These are phyloP conservation scores for Prietella phreatophila DNA, from an alignment of 2,113 vertebrate genomes.

Conservation along the genomic window DNA sequence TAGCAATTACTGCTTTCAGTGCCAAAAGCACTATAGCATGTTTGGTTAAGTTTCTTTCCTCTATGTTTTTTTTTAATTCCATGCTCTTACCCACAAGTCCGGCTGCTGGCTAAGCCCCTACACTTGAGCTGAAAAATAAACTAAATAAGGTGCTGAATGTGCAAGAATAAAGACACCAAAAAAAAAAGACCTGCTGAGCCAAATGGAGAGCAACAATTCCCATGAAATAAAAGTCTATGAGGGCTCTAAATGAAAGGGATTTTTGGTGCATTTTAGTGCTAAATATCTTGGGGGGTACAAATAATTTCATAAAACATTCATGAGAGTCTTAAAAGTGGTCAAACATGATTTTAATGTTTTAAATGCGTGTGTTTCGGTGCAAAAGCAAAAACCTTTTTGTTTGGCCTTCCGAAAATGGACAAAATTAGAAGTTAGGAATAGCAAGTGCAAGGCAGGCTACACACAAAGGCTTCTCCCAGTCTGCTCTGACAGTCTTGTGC, in stretches of 20 bases:
- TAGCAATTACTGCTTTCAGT: background rate
- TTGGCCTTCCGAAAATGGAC: too few species aligned
- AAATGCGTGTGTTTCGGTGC: too few species aligned
- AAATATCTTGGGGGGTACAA: background rate
- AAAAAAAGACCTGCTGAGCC: too few species aligned
- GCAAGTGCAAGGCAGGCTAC: too few species aligned
- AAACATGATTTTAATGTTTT: too few species aligned
- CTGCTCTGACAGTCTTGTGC: too few species aligned
- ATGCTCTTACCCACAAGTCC: background rate
- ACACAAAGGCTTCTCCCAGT: too few species aligned
- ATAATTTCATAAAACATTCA: background rate
- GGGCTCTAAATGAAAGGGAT: background rate
- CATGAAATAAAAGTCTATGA: background rate
- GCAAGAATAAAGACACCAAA: background rate
- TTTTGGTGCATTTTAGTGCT: background rate
- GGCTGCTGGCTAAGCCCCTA: background rate
- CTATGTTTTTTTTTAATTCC: background rate
- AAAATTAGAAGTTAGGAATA: too few species aligned
- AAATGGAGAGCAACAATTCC: background rate
- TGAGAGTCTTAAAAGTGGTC: too few species aligned
- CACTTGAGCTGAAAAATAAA: conserved; percentile 3
- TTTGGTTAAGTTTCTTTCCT: background rate
- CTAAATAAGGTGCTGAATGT: background rate
- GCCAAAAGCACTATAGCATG: background rate
- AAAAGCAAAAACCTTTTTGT: too few species aligned